Percentiles rank a stretch among this genome's conserved stretches.
Conservation (phyloP, 2,797 vertebrate genomes). For the Eurystomus glaucurus region DNA sequence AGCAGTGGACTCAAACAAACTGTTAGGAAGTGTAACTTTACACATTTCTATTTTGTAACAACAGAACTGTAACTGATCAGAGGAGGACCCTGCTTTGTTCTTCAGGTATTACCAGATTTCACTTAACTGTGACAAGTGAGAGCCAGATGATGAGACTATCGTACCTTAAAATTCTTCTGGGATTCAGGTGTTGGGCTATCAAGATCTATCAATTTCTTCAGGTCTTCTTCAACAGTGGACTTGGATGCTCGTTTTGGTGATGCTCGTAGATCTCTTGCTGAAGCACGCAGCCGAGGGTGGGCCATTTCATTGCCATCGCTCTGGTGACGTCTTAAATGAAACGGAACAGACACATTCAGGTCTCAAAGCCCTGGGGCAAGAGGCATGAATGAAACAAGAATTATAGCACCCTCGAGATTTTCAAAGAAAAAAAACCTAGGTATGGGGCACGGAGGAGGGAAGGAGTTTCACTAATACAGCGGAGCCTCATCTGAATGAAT, state of each 20-base stretch:
- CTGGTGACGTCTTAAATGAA: conserved; percentile 90
- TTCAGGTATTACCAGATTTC: background rate
- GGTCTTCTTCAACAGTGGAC: conserved; percentile 94
- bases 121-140: background rate
- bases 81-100: background rate
- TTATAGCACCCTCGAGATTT: background rate
- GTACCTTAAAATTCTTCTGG: conserved; percentile 92
- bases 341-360: conserved; percentile 59
- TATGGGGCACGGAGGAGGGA: background rate
- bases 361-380: conserved; percentile 20
- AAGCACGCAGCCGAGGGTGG: conserved; percentile 92
- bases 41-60: background rate
- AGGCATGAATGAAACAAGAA: background rate
- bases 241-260: conserved; percentile 92
- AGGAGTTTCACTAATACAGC: background rate
- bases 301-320: conserved; percentile 92
- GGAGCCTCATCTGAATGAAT: background rate
- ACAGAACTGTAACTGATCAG: background rate
- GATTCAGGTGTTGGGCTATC: conserved; percentile 92
- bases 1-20: background rate
- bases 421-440: background rate
- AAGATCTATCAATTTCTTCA: conserved; percentile 95
- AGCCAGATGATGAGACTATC: background rate
- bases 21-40: background rate
- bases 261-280: conserved; percentile 90